A percentile compares a stretch with the other conserved stretches of the same genome.
These are phyloP conservation scores for Carcinoscorpius rotundicauda DNA, from an alignment of 1,140 invertebrate species.

Conservation along the genomic window DNA sequence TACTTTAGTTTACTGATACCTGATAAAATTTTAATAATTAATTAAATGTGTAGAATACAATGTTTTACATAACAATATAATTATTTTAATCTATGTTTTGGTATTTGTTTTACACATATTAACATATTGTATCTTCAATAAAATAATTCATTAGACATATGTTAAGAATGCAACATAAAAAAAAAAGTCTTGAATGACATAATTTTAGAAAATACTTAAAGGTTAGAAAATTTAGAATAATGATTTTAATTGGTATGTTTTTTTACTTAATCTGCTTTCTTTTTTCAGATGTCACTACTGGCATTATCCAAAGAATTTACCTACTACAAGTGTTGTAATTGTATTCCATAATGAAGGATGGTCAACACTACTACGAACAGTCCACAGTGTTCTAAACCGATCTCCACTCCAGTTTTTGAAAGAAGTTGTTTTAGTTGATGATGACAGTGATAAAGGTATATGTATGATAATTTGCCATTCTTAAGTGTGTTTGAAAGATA, in stretches of 20 bases:
- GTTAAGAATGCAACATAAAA: no score
- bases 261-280: neutral
- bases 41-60: no score
- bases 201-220: no score
- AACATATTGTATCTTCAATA: no score
- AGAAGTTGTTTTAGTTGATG: constrained; percentile 95
- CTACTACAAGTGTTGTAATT: constrained; percentile 86
- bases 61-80: no score
- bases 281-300: constrained; percentile 75
- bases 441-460: constrained; percentile 79
- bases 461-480: neutral
- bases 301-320: constrained; percentile 82
- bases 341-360: constrained; percentile 99
- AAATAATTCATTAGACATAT: no score
- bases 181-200: no score
- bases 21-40: no score
- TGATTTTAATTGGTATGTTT: constrained; percentile 7
- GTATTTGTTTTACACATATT: no score
- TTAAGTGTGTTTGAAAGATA: no score
- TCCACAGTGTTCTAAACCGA: constrained; percentile 87
- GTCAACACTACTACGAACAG: constrained; percentile 87
- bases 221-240: neutral
- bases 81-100: no score
- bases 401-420: constrained; percentile 80
- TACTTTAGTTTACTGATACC: no score